Evolutionary conservation across 2,888 invertebrate genomes (phyloP).

Genomic region (Agriopis aurantiaria): DNA sequence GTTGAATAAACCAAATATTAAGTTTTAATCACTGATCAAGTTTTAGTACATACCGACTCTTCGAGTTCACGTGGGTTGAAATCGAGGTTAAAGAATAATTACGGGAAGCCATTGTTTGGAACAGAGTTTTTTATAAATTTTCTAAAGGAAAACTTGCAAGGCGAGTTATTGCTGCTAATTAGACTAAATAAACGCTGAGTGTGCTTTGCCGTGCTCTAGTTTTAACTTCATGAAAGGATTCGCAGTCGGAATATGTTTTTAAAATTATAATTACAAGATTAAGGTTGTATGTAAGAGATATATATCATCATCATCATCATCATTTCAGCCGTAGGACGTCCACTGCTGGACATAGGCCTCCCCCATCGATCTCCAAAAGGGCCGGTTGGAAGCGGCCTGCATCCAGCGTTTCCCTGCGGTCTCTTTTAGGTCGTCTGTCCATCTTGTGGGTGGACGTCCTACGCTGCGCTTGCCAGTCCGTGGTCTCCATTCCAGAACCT

Average conservation of each 20-base stretch:
- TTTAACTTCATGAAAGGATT: constrained; percentile 7
- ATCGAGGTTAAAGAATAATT: constrained; percentile 31
- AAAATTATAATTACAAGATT: background rate
- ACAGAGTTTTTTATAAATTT: constrained; percentile 7
- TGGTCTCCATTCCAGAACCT: no score
- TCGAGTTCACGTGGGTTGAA: constrained; percentile 12
- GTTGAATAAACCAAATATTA: background rate
- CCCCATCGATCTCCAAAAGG: no score
- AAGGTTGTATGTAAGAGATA: no score
- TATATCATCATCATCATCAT: no score
- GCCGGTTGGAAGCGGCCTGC: no score
- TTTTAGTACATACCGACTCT: background rate
- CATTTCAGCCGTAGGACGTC: no score
- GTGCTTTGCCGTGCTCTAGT: constrained; percentile 13
- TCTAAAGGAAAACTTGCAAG: constrained; percentile 11
- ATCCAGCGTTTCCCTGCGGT: no score
- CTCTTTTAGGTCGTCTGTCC: no score
- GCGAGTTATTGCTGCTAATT: constrained; percentile 25
- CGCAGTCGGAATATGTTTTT: background rate
- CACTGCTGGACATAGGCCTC: no score
- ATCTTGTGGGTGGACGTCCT: no score
- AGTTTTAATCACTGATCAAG: constrained; percentile 11
- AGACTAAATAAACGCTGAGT: constrained; percentile 8
- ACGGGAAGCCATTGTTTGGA: constrained; percentile 13
- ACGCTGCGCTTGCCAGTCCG: no score